Percentiles rank a stretch among this genome's conserved stretches.
Evolutionary conservation across 35 echinoderm and acorn worm genomes (phyloP).

Genomic region (Patiria miniata): DNA sequence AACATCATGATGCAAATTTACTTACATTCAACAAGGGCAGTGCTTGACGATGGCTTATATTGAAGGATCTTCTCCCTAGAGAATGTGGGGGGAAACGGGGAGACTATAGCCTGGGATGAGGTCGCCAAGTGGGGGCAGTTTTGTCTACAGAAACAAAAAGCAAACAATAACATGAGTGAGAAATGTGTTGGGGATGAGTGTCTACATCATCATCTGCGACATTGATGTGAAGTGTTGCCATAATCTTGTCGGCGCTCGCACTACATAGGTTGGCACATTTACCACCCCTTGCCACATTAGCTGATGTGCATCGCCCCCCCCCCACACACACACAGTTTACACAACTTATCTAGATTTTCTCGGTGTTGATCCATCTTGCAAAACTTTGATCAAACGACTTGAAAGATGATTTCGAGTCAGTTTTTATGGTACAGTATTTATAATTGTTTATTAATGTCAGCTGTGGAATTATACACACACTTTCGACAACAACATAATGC

Average conservation of each 20-base stretch:
- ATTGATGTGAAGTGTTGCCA: background rate
- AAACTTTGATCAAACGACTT: too few relatives aligned
- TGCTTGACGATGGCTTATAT: conserved; percentile 3
- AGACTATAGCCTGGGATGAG: background rate
- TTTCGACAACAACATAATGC: too few relatives aligned
- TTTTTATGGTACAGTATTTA: too few relatives aligned
- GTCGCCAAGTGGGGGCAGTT: background rate
- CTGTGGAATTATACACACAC: too few relatives aligned
- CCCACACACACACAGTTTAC: conserved; percentile 40
- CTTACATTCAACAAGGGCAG: background rate
- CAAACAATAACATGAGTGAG: conserved; percentile 30
- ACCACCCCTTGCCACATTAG: background rate
- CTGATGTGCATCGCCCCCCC: background rate
- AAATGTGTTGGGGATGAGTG: conserved; percentile 28
- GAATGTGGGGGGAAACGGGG: conserved; percentile 32
- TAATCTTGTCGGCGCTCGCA: conserved; percentile 6
- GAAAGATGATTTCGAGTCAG: too few relatives aligned
- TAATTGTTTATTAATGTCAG: too few relatives aligned
- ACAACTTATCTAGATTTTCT: background rate
- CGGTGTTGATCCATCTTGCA: conserved; percentile 24
- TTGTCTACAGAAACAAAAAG: background rate
- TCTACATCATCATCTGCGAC: background rate
- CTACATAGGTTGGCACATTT: conserved; percentile 27
- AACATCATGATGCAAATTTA: background rate
- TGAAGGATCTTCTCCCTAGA: background rate